Base-by-base conservation (phyloP, 2,797 vertebrate genomes). In the Garrulus glandarius region DNA sequence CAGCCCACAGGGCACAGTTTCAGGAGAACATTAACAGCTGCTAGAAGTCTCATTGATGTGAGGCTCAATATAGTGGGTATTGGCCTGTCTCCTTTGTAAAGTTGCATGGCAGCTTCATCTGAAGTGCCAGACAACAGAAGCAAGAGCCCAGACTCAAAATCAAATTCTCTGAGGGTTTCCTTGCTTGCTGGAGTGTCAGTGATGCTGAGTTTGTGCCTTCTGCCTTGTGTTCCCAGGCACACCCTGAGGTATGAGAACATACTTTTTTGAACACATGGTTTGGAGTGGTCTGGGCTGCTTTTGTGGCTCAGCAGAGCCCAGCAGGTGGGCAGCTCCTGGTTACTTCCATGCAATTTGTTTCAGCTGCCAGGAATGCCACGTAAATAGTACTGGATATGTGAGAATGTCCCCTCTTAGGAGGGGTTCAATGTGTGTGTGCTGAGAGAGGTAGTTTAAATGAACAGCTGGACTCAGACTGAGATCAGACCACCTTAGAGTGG, bases 161-260 rank as follows among this genome's bases (percentile, higher is more conserved):
- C 13, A n/a, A 37, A 37, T 68, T 78, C 3, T 53, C 30, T 0
- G 0, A 43, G 24, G 10, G 13, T 85, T 34, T 81, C 21, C 60
- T 81, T n/a, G 10, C 49, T 75, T 37, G 15, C 41, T 71, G 37
- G 32, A 60, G 7, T 16, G 7, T 56, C 68, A 39, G 56, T 37
- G 49, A 13, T 41, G 46, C 57, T 37, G 55, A 60, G 59, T 44
- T 72, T 84, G 53, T 55, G 39, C 29, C 19, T 71, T 67, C 29
- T 80, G 79, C 34, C 32, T 46, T 41, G 19, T 65, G 26, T 78
- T 92, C 41, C 34, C 32, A 39, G 29, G 46, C 12, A 1, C 13
- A 8, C 16, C 41, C 30, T 18, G 15, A 63, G 52, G 23, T 21
- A 6, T 17, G 13, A 70, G 61, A 56, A 20, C 10, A 4, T 34